A percentile compares a stretch with the other conserved stretches of the same genome.
phyloP scores from a whole-genome alignment of 2,888 invertebrate species.

The Empis stercorea region DNA sequence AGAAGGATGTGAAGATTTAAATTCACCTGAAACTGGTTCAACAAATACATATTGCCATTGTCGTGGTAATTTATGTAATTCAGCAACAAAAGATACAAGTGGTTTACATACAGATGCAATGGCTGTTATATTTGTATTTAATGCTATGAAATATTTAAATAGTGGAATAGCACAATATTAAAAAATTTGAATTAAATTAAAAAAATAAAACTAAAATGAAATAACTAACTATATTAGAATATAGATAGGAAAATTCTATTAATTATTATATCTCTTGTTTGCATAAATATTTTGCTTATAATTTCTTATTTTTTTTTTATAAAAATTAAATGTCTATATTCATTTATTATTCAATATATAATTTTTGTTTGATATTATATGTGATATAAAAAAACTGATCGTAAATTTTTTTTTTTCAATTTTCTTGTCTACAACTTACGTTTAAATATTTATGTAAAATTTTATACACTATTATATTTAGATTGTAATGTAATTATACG shows the following conservation, averaged over 20 bases:
- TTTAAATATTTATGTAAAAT: too few species aligned
- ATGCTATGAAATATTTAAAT: constrained; percentile 45
- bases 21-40: constrained; percentile 40
- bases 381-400: too few species aligned
- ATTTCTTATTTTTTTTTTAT: too few species aligned
- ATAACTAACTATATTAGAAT: not conserved
- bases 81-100: constrained; percentile 36
- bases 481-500: too few species aligned
- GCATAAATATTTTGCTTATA: too few species aligned
- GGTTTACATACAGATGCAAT: constrained; percentile 44
- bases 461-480: too few species aligned
- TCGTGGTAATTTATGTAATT: constrained; percentile 58
- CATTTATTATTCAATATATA: too few species aligned
- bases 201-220: not conserved
- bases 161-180: constrained; percentile 1
- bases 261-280: not conserved
- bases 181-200: not conserved
- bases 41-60: constrained; percentile 56
- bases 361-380: too few species aligned
- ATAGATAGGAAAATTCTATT: not conserved
- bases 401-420: too few species aligned
- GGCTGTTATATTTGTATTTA: constrained; percentile 48
- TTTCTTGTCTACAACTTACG: too few species aligned
- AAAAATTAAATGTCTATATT: too few species aligned
- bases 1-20: constrained; percentile 53